Base-by-base conservation (phyloP, 1,140 invertebrate species). In the Orius laevigatus region DNA sequence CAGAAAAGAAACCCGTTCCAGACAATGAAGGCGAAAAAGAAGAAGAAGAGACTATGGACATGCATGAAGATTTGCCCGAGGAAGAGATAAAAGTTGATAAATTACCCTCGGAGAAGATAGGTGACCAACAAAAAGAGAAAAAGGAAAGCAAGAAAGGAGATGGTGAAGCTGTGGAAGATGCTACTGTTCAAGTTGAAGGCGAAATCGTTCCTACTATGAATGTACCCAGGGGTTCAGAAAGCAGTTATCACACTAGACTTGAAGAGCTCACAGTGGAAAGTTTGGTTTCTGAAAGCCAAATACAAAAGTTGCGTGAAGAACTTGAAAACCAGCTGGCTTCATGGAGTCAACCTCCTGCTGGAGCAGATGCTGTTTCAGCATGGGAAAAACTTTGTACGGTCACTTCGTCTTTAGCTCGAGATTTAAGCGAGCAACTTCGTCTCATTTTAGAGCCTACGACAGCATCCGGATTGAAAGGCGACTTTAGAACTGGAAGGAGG, bases 381-480 rank as follows among this genome's bases (percentile, higher is more conserved):
- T 79, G 75, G 75, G 67, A 71, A 49, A 61, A 64, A 50, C 64
- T 76, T n/a, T 67, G 69, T 38, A 60, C 69, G 0, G 60, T 78
- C 6, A 84, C 84, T 0, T 69, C 73, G 4, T 61, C 64, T 10
- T 65, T 92, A 4, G 81, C 94, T 0, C 76, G 90, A 47, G 85
- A 96, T 52, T 68, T 99, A 5, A 92, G 90, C 55, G 93, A 98
- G 66, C 84, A 95, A 59, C 67, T 99, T 20, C 68, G 94, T 43
- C 69, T 98, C 0, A 83, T 98, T 34, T 67, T 99, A 11, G 93
- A 98, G 69, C 95, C 95, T 1, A 94, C 91, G 0, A 81, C 89
- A 58, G 84, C 90, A 0, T 83, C 91, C 0, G 78, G 89, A 55
- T 66, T 96, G 6, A 87, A 84, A 55, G 90, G 90, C 53, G 95